Percentiles rank a stretch among this genome's conserved stretches.
Evolutionary conservation across 1,140 invertebrate genomes (phyloP).

Genomic region (Sycophila sp.): DNA sequence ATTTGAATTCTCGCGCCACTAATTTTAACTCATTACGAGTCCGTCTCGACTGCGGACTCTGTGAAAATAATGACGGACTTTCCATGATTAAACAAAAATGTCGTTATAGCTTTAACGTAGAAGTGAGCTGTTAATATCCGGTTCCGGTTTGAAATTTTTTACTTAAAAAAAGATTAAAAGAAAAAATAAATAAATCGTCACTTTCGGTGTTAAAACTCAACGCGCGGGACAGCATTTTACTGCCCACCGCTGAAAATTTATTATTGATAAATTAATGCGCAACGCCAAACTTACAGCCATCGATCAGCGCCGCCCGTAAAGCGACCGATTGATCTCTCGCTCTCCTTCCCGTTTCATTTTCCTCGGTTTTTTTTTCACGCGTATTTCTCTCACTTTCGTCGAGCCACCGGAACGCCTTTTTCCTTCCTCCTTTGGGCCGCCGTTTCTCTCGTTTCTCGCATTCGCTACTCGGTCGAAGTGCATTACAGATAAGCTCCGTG

Average conservation of each 20-base stretch:
- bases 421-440: background rate
- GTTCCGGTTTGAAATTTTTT: no score
- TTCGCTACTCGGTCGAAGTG: background rate
- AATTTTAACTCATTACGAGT: no score
- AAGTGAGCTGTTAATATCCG: no score
- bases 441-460: background rate
- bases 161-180: no score
- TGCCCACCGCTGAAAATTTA: background rate
- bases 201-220: background rate
- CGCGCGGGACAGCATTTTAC: background rate
- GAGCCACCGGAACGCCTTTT: background rate
- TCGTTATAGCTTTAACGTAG: no score
- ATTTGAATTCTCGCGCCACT: no score
- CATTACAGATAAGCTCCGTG: no score
- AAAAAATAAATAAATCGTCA: no score
- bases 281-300: constrained; percentile 1
- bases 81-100: no score
- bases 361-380: background rate
- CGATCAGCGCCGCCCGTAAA: constrained; percentile 4
- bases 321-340: background rate
- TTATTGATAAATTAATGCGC: constrained; percentile 3
- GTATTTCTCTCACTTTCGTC: background rate
- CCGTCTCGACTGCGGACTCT: no score
- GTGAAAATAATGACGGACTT: background rate
- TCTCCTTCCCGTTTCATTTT: background rate